phyloP scores from a whole-genome alignment of 2,113 vertebrate genomes.

The Clupea harengus region DNA sequence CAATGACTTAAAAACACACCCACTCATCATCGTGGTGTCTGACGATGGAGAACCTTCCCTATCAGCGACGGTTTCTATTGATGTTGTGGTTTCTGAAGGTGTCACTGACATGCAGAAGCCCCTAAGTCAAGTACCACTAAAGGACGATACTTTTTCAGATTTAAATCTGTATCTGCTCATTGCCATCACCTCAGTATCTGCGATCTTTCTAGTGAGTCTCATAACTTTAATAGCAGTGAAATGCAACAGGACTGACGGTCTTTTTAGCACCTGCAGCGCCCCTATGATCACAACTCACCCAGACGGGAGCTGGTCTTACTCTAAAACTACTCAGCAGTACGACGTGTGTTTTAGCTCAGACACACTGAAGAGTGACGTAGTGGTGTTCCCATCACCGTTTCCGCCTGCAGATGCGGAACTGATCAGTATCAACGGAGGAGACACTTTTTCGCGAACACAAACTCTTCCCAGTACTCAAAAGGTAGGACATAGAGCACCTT shows the following conservation, averaged over 20 bases:
- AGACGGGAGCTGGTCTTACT: constrained; percentile 49
- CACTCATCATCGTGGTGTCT: constrained; percentile 34
- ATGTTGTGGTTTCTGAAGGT: constrained; percentile 37
- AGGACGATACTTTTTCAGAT: constrained; percentile 33
- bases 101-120: constrained; percentile 21
- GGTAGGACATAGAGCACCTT: constrained; percentile 31
- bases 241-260: constrained; percentile 35
- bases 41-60: constrained; percentile 42
- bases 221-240: constrained; percentile 35
- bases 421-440: constrained; percentile 46
- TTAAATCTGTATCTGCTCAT: constrained; percentile 41
- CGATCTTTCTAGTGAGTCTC: constrained; percentile 40
- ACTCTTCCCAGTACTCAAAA: constrained; percentile 38
- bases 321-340: constrained; percentile 46
- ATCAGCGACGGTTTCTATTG: constrained; percentile 33
- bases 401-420: constrained; percentile 40
- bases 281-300: constrained; percentile 48
- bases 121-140: constrained; percentile 20
- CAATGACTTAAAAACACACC: constrained; percentile 44
- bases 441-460: constrained; percentile 31
- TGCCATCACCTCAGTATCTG: constrained; percentile 38
- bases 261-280: constrained; percentile 37
- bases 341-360: constrained; percentile 49
- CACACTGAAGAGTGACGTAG: constrained; percentile 44
- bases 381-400: constrained; percentile 43